A percentile compares a stretch with the other conserved stretches of the same genome.
Conservation (phyloP, 53 echinoderm and acorn worm species). For the Echinarachnius parma region DNA sequence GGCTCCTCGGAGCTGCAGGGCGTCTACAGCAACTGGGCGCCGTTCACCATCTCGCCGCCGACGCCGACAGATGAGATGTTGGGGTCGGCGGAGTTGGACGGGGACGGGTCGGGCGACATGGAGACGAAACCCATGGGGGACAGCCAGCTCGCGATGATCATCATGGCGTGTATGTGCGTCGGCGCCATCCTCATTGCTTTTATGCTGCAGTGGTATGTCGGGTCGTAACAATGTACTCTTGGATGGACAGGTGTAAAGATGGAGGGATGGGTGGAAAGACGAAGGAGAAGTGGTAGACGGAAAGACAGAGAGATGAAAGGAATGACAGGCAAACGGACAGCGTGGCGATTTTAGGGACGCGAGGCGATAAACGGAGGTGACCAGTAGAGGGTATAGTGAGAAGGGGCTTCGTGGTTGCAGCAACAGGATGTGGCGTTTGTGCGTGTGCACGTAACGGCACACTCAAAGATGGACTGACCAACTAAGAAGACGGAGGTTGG, state of each 20-base stretch:
- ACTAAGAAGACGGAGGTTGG: no score
- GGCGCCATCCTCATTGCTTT: conserved; percentile 78
- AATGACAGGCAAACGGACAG: no score
- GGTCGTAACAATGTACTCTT: conserved; percentile 33
- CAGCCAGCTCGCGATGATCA: conserved; percentile 77
- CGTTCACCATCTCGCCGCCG: conserved; percentile 59
- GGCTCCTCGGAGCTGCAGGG: conserved; percentile 78
- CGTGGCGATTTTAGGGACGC: no score
- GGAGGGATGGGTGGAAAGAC: not conserved
- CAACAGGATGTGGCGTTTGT: no score
- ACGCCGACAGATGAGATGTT: conserved; percentile 25
- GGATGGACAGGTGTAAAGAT: no score
- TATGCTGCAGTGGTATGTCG: conserved; percentile 59
- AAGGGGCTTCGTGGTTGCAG: no score
- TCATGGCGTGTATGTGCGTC: conserved; percentile 64
- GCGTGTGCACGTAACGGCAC: no score
- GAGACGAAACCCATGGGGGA: conserved; percentile 71
- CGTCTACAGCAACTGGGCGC: conserved; percentile 81
- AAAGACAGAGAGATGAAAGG: no score
- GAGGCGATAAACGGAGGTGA: no score
- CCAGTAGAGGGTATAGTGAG: no score
- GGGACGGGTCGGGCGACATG: conserved; percentile 32
- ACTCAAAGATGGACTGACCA: no score
- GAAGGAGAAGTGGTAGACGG: no score
- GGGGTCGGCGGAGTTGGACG: conserved; percentile 34